phyloP scores from a whole-genome alignment of 2,888 invertebrate species.

The Abrostola triplasia region DNA sequence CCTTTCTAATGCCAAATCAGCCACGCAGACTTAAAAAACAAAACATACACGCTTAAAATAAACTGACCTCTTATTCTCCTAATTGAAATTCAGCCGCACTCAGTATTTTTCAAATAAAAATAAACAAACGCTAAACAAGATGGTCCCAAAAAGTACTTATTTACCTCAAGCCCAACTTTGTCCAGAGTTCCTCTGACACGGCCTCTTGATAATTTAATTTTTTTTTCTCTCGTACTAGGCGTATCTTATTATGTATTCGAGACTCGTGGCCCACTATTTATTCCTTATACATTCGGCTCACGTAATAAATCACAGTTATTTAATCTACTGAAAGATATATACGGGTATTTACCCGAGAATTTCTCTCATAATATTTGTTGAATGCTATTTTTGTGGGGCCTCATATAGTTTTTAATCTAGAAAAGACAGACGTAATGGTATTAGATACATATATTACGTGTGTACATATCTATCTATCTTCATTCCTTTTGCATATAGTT shows the following conservation, averaged over 20 bases:
- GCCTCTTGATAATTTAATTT: slow-evolving; percentile 65
- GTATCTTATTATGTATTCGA: slow-evolving; percentile 69
- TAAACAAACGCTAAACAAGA: slow-evolving; percentile 58
- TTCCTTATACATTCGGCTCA: slow-evolving; percentile 73
- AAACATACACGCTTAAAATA: no score
- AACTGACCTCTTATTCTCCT: slow-evolving; percentile 5
- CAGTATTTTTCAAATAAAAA: slow-evolving; percentile 58
- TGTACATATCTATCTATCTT: slow-evolving; percentile 15
- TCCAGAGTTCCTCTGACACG: slow-evolving; percentile 42
- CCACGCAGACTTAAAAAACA: no score
- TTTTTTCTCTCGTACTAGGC: slow-evolving; percentile 55
- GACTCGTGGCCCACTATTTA: slow-evolving; percentile 69
- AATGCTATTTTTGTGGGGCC: slow-evolving; percentile 44
- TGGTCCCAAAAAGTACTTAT: slow-evolving; percentile 55
- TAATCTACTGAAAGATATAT: slow-evolving; percentile 78
- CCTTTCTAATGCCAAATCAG: no score
- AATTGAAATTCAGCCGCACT: slow-evolving; percentile 52
- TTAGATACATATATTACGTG: slow-evolving; percentile 22
- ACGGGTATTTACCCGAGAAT: slow-evolving; percentile 58
- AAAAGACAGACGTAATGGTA: slow-evolving; percentile 25
- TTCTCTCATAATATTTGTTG: slow-evolving; percentile 57
- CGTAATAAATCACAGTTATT: slow-evolving; percentile 83
- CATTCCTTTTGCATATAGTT: slow-evolving; percentile 16
- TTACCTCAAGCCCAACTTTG: slow-evolving; percentile 56
- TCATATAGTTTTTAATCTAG: slow-evolving; percentile 43